A percentile compares a stretch with the other conserved stretches of the same genome.
phyloP scores from a whole-genome alignment of 2,888 invertebrate genomes.

The Drosophila putrida region DNA sequence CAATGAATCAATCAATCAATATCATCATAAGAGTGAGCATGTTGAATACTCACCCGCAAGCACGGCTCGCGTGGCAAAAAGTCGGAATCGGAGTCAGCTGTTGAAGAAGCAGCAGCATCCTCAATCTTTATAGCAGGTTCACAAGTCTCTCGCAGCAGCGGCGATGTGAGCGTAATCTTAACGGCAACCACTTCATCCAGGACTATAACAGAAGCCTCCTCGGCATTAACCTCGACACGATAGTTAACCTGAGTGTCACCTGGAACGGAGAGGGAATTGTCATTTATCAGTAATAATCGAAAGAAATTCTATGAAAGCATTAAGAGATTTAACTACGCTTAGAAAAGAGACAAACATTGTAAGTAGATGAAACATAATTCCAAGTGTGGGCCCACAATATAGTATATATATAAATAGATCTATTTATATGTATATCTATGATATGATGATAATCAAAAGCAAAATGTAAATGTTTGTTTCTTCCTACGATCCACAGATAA shows the following conservation, averaged over 20 bases:
- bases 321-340: conserved; percentile 45
- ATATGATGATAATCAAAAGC: conserved; percentile 56
- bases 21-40: background rate
- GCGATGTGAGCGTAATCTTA: conserved; percentile 96
- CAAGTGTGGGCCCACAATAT: conserved; percentile 65
- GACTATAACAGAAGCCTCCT: conserved; percentile 94
- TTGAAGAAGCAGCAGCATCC: conserved; percentile 83
- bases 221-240: conserved; percentile 93
- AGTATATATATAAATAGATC: conserved; percentile 33
- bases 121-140: conserved; percentile 87
- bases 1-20: background rate
- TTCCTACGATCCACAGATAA: conserved; percentile 66
- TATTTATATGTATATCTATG: conserved; percentile 27
- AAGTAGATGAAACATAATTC: conserved; percentile 61
- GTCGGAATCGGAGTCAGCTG: conserved; percentile 88
- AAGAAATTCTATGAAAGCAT: background rate
- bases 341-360: conserved; percentile 79
- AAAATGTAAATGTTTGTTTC: conserved; percentile 77
- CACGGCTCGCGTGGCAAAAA: conserved; percentile 99
- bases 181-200: conserved; percentile 92
- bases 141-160: conserved; percentile 93
- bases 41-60: conserved; percentile 86
- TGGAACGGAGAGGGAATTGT: conserved; percentile 61
- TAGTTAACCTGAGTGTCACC: conserved; percentile 86
- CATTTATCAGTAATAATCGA: conserved; percentile 8